Conservation (phyloP, 2,888 invertebrate genomes). For the Adineta ricciae region DNA sequence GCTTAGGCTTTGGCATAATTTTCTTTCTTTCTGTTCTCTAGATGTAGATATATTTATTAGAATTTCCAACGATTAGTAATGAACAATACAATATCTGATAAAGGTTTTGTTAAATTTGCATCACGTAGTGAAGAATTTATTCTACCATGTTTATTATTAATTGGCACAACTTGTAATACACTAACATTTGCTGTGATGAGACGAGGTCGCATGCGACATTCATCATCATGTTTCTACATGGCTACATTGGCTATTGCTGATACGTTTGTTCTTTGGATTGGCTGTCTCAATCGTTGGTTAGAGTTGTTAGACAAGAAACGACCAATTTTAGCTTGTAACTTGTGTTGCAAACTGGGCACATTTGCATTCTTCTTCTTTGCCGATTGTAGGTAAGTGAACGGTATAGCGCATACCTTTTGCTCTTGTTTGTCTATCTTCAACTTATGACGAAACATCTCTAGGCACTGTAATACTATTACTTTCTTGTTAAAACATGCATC, state of each 20-base stretch:
- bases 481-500: too few relatives aligned
- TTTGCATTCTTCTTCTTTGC: constrained; percentile 18
- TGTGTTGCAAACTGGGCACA: not conserved
- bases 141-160: constrained; percentile 38
- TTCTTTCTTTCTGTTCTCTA: not conserved
- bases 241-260: constrained; percentile 39
- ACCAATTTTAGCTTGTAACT: constrained; percentile 13
- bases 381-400: not conserved
- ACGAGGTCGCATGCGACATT: constrained; percentile 37
- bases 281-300: constrained; percentile 39
- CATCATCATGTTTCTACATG: constrained; percentile 41
- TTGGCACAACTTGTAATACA: constrained; percentile 40
- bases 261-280: constrained; percentile 38
- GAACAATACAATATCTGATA: not conserved
- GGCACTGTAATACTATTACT: too few relatives aligned
- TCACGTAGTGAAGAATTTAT: constrained; percentile 15
- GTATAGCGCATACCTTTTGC: too few relatives aligned
- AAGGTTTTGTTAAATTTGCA: not conserved
- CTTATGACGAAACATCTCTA: too few relatives aligned
- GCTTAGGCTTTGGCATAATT: too few relatives aligned
- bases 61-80: not conserved
- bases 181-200: constrained; percentile 40
- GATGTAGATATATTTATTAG: not conserved
- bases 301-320: constrained; percentile 35
- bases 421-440: not conserved